Percentiles rank a stretch among this genome's conserved stretches.
Conservation (phyloP, 2,888 invertebrate genomes). For the Lissonota sp. region DNA sequence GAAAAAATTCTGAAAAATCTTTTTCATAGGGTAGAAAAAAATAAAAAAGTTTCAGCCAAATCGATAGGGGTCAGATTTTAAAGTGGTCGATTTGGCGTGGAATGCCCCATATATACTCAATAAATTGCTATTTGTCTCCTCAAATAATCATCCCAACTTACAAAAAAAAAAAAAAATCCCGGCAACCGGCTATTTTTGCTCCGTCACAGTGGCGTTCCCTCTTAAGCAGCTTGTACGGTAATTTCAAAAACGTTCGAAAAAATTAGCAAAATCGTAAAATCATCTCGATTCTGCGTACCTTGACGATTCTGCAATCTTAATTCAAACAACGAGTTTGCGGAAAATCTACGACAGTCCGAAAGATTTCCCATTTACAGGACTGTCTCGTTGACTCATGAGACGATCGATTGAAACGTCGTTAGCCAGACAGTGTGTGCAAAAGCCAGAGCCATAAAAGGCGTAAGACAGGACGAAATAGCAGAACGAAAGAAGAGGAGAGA, state of each 20-base stretch:
- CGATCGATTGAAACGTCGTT: conserved; percentile 58
- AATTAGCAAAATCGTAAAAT: not conserved
- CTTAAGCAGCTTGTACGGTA: conserved; percentile 18
- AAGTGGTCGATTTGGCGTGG: no score
- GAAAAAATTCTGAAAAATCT: no score
- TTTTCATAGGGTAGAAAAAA: no score
- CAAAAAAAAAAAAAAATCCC: no score
- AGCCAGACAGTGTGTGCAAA: conserved; percentile 11
- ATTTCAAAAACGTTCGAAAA: not conserved
- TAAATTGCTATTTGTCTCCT: no score
- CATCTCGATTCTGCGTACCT: no score
- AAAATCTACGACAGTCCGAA: conserved; percentile 10
- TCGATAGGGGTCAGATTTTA: no score
- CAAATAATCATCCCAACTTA: no score
- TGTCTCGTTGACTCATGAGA: not conserved
- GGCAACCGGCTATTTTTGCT: no score
- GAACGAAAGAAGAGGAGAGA: not conserved
- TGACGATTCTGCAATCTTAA: conserved; percentile 43
- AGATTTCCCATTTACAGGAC: not conserved
- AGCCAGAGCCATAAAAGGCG: conserved; percentile 24
- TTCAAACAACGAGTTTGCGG: conserved; percentile 21
- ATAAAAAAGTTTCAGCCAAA: no score
- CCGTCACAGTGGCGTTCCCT: no score
- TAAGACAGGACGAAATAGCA: conserved; percentile 22
- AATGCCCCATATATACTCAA: no score